These are phyloP conservation scores for Scaptodrosophila latifasciaeformis DNA, from an alignment of 2,888 invertebrate species.

Conservation along the genomic window DNA sequence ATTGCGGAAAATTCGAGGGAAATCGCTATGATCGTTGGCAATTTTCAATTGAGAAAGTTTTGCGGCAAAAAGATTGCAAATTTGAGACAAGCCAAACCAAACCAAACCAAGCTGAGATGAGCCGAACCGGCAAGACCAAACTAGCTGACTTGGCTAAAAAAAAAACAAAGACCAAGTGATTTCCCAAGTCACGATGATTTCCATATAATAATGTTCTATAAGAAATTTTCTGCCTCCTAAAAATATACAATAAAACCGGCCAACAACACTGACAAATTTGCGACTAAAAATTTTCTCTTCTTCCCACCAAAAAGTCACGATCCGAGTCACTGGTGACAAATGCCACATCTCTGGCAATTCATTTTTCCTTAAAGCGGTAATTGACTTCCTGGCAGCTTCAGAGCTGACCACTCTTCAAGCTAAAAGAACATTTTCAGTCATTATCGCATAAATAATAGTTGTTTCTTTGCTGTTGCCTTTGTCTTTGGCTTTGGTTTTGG, in stretches of 20 bases:
- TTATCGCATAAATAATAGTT: background rate
- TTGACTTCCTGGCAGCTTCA: conserved; percentile 25
- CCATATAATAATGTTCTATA: no score
- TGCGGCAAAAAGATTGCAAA: conserved; percentile 44
- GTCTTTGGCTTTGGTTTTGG: conserved; percentile 6
- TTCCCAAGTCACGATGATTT: no score
- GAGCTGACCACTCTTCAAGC: background rate
- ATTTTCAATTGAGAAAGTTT: conserved; percentile 60
- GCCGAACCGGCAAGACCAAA: no score
- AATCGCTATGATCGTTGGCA: conserved; percentile 41
- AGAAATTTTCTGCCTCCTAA: no score
- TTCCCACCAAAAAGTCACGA: no score
- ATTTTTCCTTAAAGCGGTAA: conserved; percentile 30
- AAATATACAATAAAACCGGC: no score
- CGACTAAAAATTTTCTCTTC: no score
- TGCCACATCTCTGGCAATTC: no score
- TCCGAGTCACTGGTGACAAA: background rate
- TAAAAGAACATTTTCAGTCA: conserved; percentile 29
- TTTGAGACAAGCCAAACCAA: conserved; percentile 46
- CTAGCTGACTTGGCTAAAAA: no score
- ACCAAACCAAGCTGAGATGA: no score
- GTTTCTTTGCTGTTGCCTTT: conserved; percentile 1
- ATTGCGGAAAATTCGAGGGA: conserved; percentile 59
- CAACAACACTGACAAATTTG: no score
- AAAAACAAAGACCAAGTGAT: no score